Evolutionary conservation across 1,140 invertebrate genomes (phyloP), one percentile per base, ranked within the genome.

Genomic region (Diplogasteroides magnus): DNA sequence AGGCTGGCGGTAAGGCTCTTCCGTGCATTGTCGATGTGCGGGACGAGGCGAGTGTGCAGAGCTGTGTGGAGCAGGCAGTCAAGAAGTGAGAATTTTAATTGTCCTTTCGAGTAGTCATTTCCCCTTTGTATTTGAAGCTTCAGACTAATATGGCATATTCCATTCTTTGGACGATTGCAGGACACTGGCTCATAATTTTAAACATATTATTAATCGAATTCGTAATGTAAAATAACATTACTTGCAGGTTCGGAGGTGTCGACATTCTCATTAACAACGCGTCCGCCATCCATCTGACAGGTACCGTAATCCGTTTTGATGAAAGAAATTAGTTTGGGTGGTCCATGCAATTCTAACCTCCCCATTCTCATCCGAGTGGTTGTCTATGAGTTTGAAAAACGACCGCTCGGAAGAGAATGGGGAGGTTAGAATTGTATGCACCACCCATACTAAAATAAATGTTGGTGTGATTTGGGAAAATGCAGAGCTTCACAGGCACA

Each of bases 261-360:
- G 95, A 98, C 83, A 91, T 97, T 74, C 77, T 87, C 1, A 74
- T 87, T 3, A 87, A 87, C 75, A 87, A 87, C 78, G 86, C 92
- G 23, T 95, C 92, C 79, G 95, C 96, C 23, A 98, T 98, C 77
- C 90, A 89, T 26, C 86, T 98, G 26, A 94, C 93, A 0, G 87
- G 87, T 48, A 19, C 6, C 6, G 19, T 11, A 48, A 19, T 48
- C 6, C 6, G 6, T 19, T 48, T 1, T 84, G 89, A 0, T 96
- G 93, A 0, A 89, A 92, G 23, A 97, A 97, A 93, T 98, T 98
- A 85, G 87, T 87, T 84, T 96, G 92, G 78, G 93, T 95, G 83
- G 84, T 96, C 23, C 95, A n/a, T n/a, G n/a, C n/a, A n/a, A n/a
- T n/a, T n/a, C n/a, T n/a, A n/a, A n/a, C n/a, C n/a, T n/a, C n/a